Percentiles rank a stretch among this genome's conserved stretches.
Conservation (phyloP, 92 coral and sea anemone species). For the Bergia puertoricense region DNA sequence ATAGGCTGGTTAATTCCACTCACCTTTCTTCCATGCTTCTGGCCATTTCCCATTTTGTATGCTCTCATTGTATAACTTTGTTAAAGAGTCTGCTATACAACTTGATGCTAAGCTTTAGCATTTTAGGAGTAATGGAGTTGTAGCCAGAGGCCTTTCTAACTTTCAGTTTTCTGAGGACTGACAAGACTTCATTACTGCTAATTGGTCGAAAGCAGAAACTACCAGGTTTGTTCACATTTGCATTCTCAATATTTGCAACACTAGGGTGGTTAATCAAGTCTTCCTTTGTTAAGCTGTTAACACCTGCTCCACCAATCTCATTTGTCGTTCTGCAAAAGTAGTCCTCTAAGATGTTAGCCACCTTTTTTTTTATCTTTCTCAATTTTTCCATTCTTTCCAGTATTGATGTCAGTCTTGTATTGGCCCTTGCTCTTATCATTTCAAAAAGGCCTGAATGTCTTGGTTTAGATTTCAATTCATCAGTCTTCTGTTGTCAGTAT, state of each 20-base stretch:
- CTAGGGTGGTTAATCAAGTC: conserved; percentile 58
- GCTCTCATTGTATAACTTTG: conserved; percentile 41
- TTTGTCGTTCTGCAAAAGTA: conserved; percentile 45
- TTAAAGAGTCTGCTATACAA: conserved; percentile 54
- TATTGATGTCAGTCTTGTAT: conserved; percentile 27
- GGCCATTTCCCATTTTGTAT: not conserved
- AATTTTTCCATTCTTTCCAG: conserved; percentile 33
- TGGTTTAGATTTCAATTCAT: conserved; percentile 15
- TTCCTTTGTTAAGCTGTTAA: conserved; percentile 44
- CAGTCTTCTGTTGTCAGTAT: conserved; percentile 39
- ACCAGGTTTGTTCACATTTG: conserved; percentile 26
- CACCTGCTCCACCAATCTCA: conserved; percentile 60
- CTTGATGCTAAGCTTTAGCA: conserved; percentile 48
- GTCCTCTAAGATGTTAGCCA: no score
- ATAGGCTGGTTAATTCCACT: no score
- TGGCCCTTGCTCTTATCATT: conserved; percentile 26
- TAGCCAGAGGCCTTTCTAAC: conserved; percentile 59
- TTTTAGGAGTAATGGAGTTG: conserved; percentile 56
- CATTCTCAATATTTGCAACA: conserved; percentile 26
- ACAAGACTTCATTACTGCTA: conserved; percentile 4
- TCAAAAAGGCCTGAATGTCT: conserved; percentile 40
- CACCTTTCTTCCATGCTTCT: no score
- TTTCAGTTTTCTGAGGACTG: conserved; percentile 39
- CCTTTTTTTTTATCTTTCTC: conserved; percentile 49
- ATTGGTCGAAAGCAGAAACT: conserved; percentile 3